These are phyloP conservation scores for Microcebus ravelobensis DNA, from an alignment of 2,113 vertebrate species.

Conservation along the genomic window DNA sequence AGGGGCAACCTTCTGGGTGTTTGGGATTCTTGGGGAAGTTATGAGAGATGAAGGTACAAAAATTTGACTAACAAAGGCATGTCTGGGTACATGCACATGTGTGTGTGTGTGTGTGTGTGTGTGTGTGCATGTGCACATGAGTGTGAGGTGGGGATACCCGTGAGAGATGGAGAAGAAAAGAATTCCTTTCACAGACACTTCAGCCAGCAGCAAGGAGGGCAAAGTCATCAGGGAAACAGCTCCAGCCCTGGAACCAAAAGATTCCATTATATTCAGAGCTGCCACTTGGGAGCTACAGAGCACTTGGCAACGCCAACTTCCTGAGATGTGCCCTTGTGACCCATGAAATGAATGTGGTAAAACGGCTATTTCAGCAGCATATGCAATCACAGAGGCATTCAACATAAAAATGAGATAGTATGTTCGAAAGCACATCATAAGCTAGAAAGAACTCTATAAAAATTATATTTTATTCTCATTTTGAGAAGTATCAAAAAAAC, in stretches of 20 bases:
- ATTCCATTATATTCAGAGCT: background rate
- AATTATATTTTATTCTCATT: background rate
- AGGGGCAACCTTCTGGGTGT: no score
- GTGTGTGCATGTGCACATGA: fast-evolving
- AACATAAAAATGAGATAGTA: constrained; percentile 8
- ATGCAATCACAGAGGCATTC: background rate
- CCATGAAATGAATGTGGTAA: background rate
- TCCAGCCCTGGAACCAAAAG: background rate
- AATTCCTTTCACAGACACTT: background rate
- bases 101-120: fast-evolving
- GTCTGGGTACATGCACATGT: no score
- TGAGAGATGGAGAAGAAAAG: background rate
- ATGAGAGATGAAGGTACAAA: background rate
- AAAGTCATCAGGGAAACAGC: background rate
- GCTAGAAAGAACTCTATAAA: background rate
- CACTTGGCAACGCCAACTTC: background rate
- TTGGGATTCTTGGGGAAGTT: background rate
- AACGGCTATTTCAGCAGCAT: background rate
- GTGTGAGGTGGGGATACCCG: background rate
- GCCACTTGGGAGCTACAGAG: background rate
- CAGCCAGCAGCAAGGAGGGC: background rate
- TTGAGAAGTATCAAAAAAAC: background rate
- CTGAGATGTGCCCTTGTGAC: background rate
- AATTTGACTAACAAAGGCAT: background rate
- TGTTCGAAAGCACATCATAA: background rate